These are phyloP conservation scores for Mesoclemmys tuberculata DNA, from an alignment of 2,113 vertebrate species.

Conservation along the genomic window DNA sequence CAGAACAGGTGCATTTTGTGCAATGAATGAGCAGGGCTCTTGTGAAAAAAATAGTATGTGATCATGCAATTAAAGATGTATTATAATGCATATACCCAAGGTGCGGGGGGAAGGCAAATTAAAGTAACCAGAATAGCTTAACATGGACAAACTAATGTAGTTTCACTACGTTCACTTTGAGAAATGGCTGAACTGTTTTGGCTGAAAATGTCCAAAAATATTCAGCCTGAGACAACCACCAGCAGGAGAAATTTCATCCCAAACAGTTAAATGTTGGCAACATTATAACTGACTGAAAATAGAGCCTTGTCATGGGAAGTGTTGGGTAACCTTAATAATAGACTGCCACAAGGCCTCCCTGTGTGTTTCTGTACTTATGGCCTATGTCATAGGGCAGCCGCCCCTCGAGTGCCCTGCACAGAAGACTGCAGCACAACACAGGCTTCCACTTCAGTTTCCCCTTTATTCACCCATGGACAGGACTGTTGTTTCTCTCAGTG, in stretches of 20 bases:
- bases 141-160: fast-evolving
- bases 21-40: background rate
- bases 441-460: too few species aligned
- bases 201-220: background rate
- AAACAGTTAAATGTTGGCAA: background rate
- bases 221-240: background rate
- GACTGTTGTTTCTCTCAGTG: too few species aligned
- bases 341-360: too few species aligned
- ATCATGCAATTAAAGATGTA: too few species aligned
- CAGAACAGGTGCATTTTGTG: background rate
- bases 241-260: background rate
- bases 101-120: too few species aligned
- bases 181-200: background rate
- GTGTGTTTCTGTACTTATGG: too few species aligned
- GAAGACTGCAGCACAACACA: too few species aligned
- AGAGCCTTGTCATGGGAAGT: fast-evolving
- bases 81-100: too few species aligned
- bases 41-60: background rate
- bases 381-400: too few species aligned
- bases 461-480: too few species aligned
- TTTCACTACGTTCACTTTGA: background rate
- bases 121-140: background rate
- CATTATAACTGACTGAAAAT: background rate
- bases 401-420: too few species aligned
- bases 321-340: too few species aligned